These are phyloP conservation scores for Erithacus rubecula DNA, from an alignment of 2,797 vertebrate species.

Conservation along the genomic window DNA sequence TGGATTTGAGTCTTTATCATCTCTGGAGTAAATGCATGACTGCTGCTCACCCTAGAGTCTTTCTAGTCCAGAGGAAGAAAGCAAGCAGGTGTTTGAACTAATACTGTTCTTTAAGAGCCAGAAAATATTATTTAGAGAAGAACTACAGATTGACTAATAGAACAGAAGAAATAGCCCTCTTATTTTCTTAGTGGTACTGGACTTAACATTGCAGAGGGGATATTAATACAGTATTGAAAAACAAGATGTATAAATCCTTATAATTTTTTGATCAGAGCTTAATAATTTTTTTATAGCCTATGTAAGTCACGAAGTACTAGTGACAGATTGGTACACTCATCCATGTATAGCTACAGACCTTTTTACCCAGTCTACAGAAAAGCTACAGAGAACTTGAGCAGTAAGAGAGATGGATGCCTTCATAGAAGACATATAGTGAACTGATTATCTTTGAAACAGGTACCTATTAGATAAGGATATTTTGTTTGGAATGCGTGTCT, in stretches of 20 bases:
- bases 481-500: background rate
- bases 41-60: background rate
- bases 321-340: background rate
- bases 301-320: background rate
- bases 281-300: background rate
- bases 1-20: background rate
- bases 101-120: background rate
- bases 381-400: background rate
- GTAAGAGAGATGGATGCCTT: background rate
- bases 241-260: background rate
- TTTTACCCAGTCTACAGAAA: background rate
- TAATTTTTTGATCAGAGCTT: background rate
- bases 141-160: background rate
- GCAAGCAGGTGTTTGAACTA: background rate
- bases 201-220: background rate
- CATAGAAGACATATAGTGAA: background rate
- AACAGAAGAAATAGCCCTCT: background rate
- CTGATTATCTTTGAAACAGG: background rate
- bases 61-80: background rate
- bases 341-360: background rate
- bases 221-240: background rate
- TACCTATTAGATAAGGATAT: background rate
- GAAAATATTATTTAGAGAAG: background rate
- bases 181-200: background rate
- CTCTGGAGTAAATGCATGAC: background rate